These are phyloP conservation scores for Drosophila pandora DNA, from an alignment of 1,140 invertebrate genomes.

Conservation along the genomic window DNA sequence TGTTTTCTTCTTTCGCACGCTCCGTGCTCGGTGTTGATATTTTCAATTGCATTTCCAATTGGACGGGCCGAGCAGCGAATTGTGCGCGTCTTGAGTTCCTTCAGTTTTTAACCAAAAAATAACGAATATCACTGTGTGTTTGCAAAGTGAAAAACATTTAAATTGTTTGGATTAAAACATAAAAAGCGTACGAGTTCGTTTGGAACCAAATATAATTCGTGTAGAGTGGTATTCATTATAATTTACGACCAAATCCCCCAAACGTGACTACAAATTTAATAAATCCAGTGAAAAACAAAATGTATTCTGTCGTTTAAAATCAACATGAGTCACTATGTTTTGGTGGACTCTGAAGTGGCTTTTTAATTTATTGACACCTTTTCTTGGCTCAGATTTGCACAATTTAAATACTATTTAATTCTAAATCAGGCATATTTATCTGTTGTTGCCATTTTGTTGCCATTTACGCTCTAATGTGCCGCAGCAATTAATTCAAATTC, in stretches of 20 bases:
- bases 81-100: conserved; percentile 41
- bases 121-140: too few relatives aligned
- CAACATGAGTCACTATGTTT: neutral
- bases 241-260: neutral
- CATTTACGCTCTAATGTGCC: conserved; percentile 31
- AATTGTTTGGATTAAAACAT: neutral
- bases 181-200: neutral
- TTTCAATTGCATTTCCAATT: conserved; percentile 80
- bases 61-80: conserved; percentile 41
- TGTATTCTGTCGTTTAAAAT: neutral
- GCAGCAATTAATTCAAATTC: conserved; percentile 30
- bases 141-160: too few relatives aligned
- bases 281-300: neutral
- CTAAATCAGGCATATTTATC: neutral
- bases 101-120: neutral
- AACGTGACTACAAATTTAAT: neutral
- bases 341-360: neutral
- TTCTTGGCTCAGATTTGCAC: conserved; percentile 8
- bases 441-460: conserved; percentile 5
- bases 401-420: neutral
- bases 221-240: conserved; percentile 20
- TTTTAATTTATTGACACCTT: neutral
- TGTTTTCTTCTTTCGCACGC: conserved; percentile 67
- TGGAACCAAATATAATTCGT: neutral
- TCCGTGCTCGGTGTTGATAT: conserved; percentile 63